Base-by-base conservation (phyloP, 1,140 invertebrate genomes). In the Homarus americanus region DNA sequence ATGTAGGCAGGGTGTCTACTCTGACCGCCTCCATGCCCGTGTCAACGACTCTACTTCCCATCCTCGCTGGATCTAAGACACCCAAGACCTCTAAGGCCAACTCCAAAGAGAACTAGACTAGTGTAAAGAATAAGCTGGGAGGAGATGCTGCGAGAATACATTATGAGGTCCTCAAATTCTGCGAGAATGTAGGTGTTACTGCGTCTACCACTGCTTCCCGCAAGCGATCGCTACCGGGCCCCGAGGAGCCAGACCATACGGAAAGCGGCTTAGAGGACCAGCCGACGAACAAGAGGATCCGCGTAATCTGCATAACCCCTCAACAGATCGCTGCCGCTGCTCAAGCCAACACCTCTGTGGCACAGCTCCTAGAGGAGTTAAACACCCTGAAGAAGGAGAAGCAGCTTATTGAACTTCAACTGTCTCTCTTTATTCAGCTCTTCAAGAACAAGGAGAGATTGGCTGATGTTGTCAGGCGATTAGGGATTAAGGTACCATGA, bases 371-470 rank as follows among this genome's bases (percentile, higher is more conserved):
- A 12, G 40, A 79, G 17, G 76, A 79, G 44, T 20, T 24, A 24
- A 44, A 79, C 5, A 32, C n/a, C n/a, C 40, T 79, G n/a, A 79
- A 32, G 12, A 12, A 79, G 28, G 44, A 41, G 36, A 79, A 44
- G 2, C 40, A 79, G 10, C 20, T 44, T 79, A 20, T 79, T 44
- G 40, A 44, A 44, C 76, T 44, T 2, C 40, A 49, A 15, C 9
- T 79, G 40, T 79, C 76, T 24, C 76, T 79, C 24, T 79, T 79
- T 79, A 40, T n/a, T n/a, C 76, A 79, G 36, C 76, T 79, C 12
- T 79, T 79, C 32, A 79, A 40, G 32, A 79, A 79, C 76, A 79
- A 79, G 40, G 76, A 79, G n/a, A 49, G 40, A n/a, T 32, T 79
- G 9, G 17, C 34, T 15, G 4, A 40, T n/a, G 76, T 79, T 79